phyloP scores from a whole-genome alignment of 2,888 invertebrate species.

The Agrochola litura region DNA sequence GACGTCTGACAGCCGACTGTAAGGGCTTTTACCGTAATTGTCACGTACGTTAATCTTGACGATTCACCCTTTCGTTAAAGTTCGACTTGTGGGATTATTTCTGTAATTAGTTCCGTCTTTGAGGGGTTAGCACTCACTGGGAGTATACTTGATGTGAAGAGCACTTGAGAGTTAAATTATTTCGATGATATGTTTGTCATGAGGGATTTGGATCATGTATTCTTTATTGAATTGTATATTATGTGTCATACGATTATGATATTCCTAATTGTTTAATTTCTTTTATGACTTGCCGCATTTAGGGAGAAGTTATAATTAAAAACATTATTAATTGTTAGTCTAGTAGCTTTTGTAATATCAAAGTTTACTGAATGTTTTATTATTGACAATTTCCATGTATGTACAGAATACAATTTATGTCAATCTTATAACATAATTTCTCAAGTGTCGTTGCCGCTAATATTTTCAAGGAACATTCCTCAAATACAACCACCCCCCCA shows the following conservation, averaged over 20 bases:
- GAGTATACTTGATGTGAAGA: slow-evolving; percentile 37
- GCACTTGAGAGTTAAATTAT: slow-evolving; percentile 26
- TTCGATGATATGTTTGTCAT: slow-evolving; percentile 42
- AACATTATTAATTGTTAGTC: background rate
- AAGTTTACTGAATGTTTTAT: background rate
- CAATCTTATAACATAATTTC: background rate
- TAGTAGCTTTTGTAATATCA: background rate
- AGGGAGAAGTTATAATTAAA: background rate
- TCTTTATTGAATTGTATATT: slow-evolving; percentile 28
- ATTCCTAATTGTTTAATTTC: background rate
- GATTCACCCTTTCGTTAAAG: slow-evolving; percentile 64
- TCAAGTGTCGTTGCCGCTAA: background rate
- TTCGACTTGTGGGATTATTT: slow-evolving; percentile 65
- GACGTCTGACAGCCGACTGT: slow-evolving; percentile 54
- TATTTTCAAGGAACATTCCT: slow-evolving; percentile 3
- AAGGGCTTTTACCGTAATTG: slow-evolving; percentile 70
- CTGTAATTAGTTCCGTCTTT: slow-evolving; percentile 63
- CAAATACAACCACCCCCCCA: background rate
- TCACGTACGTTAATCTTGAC: slow-evolving; percentile 68
- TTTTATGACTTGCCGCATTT: background rate
- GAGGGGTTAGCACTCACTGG: slow-evolving; percentile 41
- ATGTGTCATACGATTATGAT: background rate
- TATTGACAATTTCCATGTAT: background rate
- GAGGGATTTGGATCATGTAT: slow-evolving; percentile 7
- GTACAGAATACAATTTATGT: background rate